Evolutionary conservation across 2,113 vertebrate species (phyloP).

Genomic region (Dasypus novemcinctus): DNA sequence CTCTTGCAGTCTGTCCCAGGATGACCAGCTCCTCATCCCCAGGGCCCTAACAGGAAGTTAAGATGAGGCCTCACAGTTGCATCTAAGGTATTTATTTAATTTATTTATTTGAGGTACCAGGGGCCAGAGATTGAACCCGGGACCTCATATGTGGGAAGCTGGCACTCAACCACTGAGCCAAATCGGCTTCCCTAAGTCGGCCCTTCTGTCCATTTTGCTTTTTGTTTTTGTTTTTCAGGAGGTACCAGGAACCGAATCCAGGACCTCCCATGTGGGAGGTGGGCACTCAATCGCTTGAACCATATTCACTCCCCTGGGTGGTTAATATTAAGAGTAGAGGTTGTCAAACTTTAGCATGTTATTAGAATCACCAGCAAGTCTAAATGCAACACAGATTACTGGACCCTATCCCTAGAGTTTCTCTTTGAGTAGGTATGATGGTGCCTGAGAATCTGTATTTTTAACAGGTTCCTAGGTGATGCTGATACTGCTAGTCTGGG

Average conservation of each 20-base stretch:
- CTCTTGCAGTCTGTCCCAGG: not conserved
- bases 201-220: too few species aligned
- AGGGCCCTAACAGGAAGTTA: slow-evolving; percentile 48
- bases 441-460: not conserved
- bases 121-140: too few species aligned
- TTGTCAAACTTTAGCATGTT: not conserved
- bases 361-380: not conserved
- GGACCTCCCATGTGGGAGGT: too few species aligned
- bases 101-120: too few species aligned
- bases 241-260: too few species aligned
- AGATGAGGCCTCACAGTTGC: slow-evolving; percentile 9
- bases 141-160: too few species aligned
- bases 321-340: not conserved
- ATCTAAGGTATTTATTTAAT: not conserved
- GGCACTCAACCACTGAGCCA: too few species aligned
- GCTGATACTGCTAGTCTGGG: not conserved
- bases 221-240: too few species aligned
- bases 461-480: not conserved
- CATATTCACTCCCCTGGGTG: not conserved
- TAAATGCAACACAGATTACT: not conserved
- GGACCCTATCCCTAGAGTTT: not conserved
- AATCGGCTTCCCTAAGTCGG: too few species aligned
- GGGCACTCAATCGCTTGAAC: too few species aligned
- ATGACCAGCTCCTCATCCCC: slow-evolving; percentile 20
- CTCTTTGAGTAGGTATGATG: not conserved